Base-by-base conservation (phyloP, 2,888 invertebrate species). In the Stenichneumon culpator region DNA sequence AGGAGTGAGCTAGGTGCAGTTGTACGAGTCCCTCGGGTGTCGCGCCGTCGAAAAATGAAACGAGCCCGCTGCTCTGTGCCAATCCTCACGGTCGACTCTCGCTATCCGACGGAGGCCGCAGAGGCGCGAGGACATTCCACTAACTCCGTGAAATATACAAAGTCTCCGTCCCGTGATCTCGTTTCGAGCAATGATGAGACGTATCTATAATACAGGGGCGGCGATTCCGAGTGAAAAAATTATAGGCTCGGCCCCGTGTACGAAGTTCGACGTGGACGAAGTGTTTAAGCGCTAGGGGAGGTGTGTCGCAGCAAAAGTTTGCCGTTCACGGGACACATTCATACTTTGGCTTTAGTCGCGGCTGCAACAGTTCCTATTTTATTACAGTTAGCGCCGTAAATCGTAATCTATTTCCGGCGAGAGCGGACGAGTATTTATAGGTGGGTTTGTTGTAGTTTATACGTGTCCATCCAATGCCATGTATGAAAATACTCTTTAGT, bases 1-100 rank as follows among this genome's bases (percentile, higher is more conserved):
- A 70, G 67, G 68, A 84, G 78, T 69, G 80, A 84, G 79, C 60
- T 67, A 72, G 79, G 79, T 87, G 87, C 86, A 86, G 81, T 87
- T 72, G 44, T 25, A 87, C 81, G 84, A 80, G 77, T 79, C 86
- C 78, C 87, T 44, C 39, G 86, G 69, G 87, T 65, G 78, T 60
- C 74, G 50, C 82, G 44, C 54, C 52, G 65, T 75, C 73, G 79
- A 81, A 83, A 83, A 81, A 86, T 86, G 80, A 65, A 73, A 57
- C 73, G 73, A 73, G 73, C 11, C 57, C 57, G 22, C 57, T 25
- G 57, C 14, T 57, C 11, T 25, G 22, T 14, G 73, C 44, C 73
- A 39, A 72, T 73, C 25, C 60, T 60, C 28, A 25, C 6, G 72
- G 39, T 39, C 70, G 11, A 11, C 73, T 73, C 19, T 69, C 60